Evolutionary conservation across 2,888 invertebrate genomes (phyloP), one percentile per base, ranked within the genome.

Genomic region (Epinotia bilunana): DNA sequence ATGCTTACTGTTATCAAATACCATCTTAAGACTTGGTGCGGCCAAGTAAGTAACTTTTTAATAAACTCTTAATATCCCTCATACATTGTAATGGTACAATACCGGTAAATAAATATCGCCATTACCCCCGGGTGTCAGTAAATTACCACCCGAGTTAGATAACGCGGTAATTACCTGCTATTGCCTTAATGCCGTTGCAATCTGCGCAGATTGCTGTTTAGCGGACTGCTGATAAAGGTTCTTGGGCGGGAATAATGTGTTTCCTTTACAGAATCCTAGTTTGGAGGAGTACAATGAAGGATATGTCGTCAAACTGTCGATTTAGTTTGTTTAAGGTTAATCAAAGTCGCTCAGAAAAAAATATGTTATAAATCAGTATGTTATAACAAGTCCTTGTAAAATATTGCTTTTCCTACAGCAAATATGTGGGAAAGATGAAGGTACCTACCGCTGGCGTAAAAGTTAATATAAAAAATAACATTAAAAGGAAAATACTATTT

Each of bases 61-160:
- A 61, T n/a, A 16, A 33, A 33, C 60, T 33, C 33, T 60, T 6
- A 33, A 33, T 16, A 33, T 28, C 6, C 28, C 12, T 60, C 33
- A 33, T 58, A 13, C 6, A 13, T 33, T 33, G 2, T 28, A 28
- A 28, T 9, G 33, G 28, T 60, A 61, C 33, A 28, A 16, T 28
- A 33, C 33, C n/a, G n/a, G 60, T 33, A 61, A 61, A 69, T 58
- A 69, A 69, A 58, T 69, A 69, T 43, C 5, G 43, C 58, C 46
- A 68, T 58, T 69, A 23, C 68, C 58, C 13, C 28, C 3, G 33
- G 43, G 43, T n/a, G 28, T 13, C 60, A 18, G 58, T 72, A 72
- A 72, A 60, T 72, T 55, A 72, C 65, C 18, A 3, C 72, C 43
- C 46, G 9, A 49, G 65, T 65, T 65, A 33, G 72, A 72, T 60